Evolutionary conservation across 2,797 vertebrate species (phyloP).

Genomic region (Neosilurus hyrtlii): DNA sequence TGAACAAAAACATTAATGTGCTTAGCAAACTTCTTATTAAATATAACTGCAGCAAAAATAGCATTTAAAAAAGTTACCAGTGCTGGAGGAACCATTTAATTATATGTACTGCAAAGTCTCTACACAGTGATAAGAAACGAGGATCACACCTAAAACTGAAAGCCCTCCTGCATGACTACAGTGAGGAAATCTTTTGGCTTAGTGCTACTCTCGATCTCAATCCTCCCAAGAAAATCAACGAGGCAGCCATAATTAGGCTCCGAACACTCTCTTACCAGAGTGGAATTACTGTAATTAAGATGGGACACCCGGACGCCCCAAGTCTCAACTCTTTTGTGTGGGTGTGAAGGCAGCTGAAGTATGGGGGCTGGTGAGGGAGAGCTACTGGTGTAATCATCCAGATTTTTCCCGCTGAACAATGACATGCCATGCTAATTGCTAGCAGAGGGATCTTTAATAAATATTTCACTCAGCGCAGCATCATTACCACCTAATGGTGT

Average conservation of each 20-base stretch:
- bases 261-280: constrained; percentile 63
- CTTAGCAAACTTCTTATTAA: constrained; percentile 30
- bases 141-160: constrained; percentile 37
- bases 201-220: constrained; percentile 39
- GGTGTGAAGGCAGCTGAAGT: constrained; percentile 57
- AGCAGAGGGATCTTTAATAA: constrained; percentile 86
- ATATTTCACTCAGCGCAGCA: constrained; percentile 80
- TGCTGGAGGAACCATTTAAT: constrained; percentile 21
- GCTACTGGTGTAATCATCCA: constrained; percentile 66
- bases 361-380: constrained; percentile 54
- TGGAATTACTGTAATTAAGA: constrained; percentile 75
- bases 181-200: constrained; percentile 21
- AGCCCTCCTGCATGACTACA: constrained; percentile 23
- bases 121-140: not conserved
- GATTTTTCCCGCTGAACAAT: constrained; percentile 78
- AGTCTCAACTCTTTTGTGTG: constrained; percentile 66
- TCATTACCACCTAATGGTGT: constrained; percentile 80
- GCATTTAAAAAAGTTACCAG: constrained; percentile 15
- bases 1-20: constrained; percentile 34
- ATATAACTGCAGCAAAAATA: not conserved
- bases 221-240: constrained; percentile 56
- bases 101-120: constrained; percentile 5
- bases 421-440: constrained; percentile 81
- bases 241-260: constrained; percentile 65
- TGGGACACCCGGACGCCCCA: constrained; percentile 64